These are phyloP conservation scores for Myrmophylax atrothorax DNA, from an alignment of 2,113 vertebrate species.

Conservation along the genomic window DNA sequence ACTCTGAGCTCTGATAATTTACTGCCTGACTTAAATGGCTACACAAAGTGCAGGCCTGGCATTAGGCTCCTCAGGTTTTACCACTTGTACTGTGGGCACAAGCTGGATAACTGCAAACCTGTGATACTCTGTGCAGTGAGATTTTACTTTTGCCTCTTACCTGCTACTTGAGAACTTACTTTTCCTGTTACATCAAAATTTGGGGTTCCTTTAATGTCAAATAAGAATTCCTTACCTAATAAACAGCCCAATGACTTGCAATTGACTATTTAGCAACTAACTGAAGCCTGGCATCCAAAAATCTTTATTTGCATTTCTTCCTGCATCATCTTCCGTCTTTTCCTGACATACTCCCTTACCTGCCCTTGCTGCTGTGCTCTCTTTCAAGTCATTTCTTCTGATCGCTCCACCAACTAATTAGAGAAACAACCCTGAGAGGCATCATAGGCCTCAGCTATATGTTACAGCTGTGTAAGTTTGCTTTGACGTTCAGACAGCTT, in stretches of 20 bases:
- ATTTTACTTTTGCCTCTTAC: neutral
- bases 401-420: constrained; percentile 53
- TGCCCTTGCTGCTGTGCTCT: neutral
- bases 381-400: constrained; percentile 57
- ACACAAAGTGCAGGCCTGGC: neutral
- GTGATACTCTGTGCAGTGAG: neutral
- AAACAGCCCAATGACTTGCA: neutral
- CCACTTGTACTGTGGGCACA: neutral
- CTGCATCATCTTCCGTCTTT: neutral
- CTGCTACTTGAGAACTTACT: neutral
- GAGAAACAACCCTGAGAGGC: constrained; percentile 35
- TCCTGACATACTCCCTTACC: neutral
- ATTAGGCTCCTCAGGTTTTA: neutral
- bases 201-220: neutral
- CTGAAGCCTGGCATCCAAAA: neutral
- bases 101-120: neutral
- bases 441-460: neutral
- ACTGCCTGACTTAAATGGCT: neutral
- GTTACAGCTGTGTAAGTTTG: neutral
- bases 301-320: constrained; percentile 15
- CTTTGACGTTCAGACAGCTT: constrained; percentile 35
- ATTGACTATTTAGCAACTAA: neutral
- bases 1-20: neutral
- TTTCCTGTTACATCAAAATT: neutral
- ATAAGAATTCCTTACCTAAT: neutral